Evolutionary conservation across 2,888 invertebrate species (phyloP).

Genomic region (Carabus problematicus): DNA sequence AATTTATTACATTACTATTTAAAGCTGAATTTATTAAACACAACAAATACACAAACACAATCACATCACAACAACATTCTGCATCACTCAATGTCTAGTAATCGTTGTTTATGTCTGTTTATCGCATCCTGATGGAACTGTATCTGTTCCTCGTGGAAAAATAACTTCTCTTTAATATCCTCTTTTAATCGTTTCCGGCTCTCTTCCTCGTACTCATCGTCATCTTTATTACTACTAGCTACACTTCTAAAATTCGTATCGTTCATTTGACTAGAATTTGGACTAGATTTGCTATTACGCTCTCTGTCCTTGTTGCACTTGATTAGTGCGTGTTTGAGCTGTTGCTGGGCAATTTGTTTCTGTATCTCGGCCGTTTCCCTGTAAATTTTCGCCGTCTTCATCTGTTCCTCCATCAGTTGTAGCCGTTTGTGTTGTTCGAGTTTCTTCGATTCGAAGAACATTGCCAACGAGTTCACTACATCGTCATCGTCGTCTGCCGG

Average conservation of each 20-base stretch:
- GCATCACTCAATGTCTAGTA: constrained; percentile 32
- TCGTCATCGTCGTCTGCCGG: constrained; percentile 21
- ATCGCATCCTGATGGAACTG: constrained; percentile 37
- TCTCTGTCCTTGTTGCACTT: constrained; percentile 25
- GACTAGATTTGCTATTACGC: constrained; percentile 5
- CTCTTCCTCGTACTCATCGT: constrained; percentile 32
- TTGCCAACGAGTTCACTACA: constrained; percentile 15
- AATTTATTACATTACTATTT: constrained; percentile 23
- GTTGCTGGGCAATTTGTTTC: constrained; percentile 40
- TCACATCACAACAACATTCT: constrained; percentile 14
- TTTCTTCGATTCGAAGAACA: constrained; percentile 38
- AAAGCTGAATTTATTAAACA: constrained; percentile 27
- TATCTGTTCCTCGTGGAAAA: constrained; percentile 40
- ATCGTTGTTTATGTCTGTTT: constrained; percentile 36
- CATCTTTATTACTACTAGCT: constrained; percentile 16
- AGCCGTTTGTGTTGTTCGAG: constrained; percentile 58
- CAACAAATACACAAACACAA: constrained; percentile 16
- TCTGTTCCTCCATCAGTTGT: constrained; percentile 59
- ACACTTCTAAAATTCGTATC: constrained; percentile 17
- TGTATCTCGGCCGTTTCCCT: constrained; percentile 38
- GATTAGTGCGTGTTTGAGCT: constrained; percentile 31
- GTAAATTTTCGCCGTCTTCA: constrained; percentile 58
- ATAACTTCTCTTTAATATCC: constrained; percentile 37
- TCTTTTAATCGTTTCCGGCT: constrained; percentile 38
- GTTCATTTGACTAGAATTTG: constrained; percentile 22